Percentiles rank a stretch among this genome's conserved stretches.
Evolutionary conservation across 2,888 invertebrate genomes (phyloP).

Genomic region (Lissonota sp.): DNA sequence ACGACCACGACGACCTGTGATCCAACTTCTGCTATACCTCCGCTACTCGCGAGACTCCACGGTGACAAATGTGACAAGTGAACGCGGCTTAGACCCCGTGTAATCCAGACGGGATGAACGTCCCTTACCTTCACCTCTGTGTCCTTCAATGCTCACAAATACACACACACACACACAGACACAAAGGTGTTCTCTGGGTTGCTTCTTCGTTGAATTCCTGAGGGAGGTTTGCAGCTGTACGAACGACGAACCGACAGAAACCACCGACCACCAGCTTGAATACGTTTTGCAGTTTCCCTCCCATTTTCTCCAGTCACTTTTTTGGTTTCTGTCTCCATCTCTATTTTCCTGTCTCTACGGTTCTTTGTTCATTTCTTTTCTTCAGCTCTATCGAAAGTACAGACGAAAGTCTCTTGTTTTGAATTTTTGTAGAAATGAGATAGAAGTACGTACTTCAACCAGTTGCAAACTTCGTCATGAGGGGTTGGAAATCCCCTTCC

Average conservation of each 20-base stretch:
- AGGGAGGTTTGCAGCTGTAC: constrained; percentile 36
- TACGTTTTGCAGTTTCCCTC: constrained; percentile 47
- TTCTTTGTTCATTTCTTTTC: constrained; percentile 23
- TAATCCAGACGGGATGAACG: constrained; percentile 70
- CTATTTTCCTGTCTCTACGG: constrained; percentile 1
- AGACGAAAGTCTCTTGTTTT: too few species aligned
- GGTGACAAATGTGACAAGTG: constrained; percentile 71
- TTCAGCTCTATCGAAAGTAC: constrained; percentile 44
- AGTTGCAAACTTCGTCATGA: too few species aligned
- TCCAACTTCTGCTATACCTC: constrained; percentile 47
- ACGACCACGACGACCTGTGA: constrained; percentile 46
- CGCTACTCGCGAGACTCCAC: constrained; percentile 40
- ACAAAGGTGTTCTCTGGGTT: background rate
- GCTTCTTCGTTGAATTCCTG: constrained; percentile 22
- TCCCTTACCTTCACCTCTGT: constrained; percentile 38
- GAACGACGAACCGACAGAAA: constrained; percentile 17
- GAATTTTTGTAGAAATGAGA: too few species aligned
- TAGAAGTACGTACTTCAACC: too few species aligned
- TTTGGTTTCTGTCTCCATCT: constrained; percentile 27
- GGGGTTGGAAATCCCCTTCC: too few species aligned
- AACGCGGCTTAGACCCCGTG: constrained; percentile 69
- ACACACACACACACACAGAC: too few species aligned
- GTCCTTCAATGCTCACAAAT: constrained; percentile 3
- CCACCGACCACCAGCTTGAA: constrained; percentile 51
- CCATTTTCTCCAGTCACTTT: constrained; percentile 53